Evolutionary conservation across 2,113 vertebrate species (phyloP).

Genomic region (Blennius ocellaris): DNA sequence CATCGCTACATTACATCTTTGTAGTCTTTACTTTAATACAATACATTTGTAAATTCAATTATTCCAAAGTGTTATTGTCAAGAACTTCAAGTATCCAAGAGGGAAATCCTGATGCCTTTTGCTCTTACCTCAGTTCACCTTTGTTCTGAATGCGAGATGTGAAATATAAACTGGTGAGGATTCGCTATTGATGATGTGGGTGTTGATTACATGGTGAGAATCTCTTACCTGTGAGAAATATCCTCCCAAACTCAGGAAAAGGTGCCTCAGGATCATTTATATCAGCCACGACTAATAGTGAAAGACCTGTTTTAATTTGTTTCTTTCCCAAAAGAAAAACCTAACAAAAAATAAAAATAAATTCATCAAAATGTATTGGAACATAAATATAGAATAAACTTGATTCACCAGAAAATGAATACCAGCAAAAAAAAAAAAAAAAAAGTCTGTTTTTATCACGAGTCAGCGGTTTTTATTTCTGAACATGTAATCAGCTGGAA

Average conservation of each 20-base stretch:
- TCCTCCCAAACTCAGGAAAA: slow-evolving; percentile 3
- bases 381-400: slow-evolving; percentile 3
- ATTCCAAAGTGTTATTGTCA: slow-evolving; percentile 7
- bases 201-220: slow-evolving; percentile 3
- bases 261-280: not conserved
- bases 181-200: not conserved
- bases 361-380: too few species aligned
- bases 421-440: not conserved
- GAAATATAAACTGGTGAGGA: not conserved
- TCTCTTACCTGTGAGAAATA: not conserved
- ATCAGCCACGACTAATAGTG: not conserved
- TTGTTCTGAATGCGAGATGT: slow-evolving; percentile 6
- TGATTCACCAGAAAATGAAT: not conserved
- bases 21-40: slow-evolving; percentile 1
- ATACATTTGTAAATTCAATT: not conserved
- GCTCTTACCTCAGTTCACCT: slow-evolving; percentile 30
- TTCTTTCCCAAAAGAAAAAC: too few species aligned
- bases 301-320: too few species aligned
- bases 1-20: not conserved
- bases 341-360: too few species aligned
- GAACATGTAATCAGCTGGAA: slow-evolving; percentile 46
- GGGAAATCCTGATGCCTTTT: slow-evolving; percentile 13
- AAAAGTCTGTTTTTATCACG: slow-evolving; percentile 18
- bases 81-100: slow-evolving; percentile 3
- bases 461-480: slow-evolving; percentile 24